These are phyloP conservation scores for Sinohyriopsis cumingii DNA, from an alignment of 2,888 invertebrate species.

Conservation along the genomic window DNA sequence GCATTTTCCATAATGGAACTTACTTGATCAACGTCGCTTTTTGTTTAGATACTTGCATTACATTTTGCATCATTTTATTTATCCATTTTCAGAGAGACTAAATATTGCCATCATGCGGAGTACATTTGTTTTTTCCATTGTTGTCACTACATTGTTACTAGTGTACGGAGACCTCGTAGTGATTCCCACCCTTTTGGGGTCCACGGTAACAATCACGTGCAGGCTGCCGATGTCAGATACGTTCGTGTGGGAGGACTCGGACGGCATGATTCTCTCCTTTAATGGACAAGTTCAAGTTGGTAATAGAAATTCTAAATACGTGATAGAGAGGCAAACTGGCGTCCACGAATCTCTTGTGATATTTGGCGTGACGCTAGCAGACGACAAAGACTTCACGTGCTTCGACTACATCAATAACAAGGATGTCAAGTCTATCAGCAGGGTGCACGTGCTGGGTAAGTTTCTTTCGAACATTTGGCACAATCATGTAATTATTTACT, in stretches of 20 bases:
- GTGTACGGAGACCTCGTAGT: too few species aligned
- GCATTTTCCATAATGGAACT: too few species aligned
- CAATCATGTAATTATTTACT: neutral
- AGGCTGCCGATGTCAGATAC: constrained; percentile 23
- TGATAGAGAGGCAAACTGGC: constrained; percentile 21
- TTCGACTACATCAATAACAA: constrained; percentile 24
- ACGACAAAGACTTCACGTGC: constrained; percentile 38
- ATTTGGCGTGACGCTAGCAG: constrained; percentile 30
- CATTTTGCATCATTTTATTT: too few species aligned
- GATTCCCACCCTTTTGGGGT: constrained; percentile 13
- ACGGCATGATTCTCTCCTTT: constrained; percentile 25
- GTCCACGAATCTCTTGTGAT: constrained; percentile 32
- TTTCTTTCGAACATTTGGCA: neutral
- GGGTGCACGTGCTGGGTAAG: constrained; percentile 30
- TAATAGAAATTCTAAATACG: constrained; percentile 16
- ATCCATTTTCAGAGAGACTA: too few species aligned
- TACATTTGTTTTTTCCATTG: too few species aligned
- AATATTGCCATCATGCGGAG: too few species aligned
- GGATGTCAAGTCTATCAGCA: constrained; percentile 10
- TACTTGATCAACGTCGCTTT: too few species aligned
- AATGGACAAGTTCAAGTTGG: constrained; percentile 14
- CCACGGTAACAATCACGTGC: constrained; percentile 31
- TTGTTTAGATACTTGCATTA: too few species aligned
- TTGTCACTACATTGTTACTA: too few species aligned
- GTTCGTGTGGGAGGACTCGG: constrained; percentile 21